Evolutionary conservation across 2,888 invertebrate species (phyloP).

Genomic region (Epinotia brunnichana): DNA sequence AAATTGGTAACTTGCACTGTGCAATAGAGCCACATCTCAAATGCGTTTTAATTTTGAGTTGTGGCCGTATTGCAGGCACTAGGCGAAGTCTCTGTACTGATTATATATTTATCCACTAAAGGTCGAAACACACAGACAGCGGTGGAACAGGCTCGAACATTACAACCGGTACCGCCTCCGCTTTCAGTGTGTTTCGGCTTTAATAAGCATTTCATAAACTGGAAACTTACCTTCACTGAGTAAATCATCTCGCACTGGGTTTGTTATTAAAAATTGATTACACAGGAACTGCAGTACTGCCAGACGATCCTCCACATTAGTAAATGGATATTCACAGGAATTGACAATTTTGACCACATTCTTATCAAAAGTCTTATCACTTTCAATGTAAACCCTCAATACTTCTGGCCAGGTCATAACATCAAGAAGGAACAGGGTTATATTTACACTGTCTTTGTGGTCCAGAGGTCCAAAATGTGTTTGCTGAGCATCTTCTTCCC

Average conservation of each 20-base stretch:
- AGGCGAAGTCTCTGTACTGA: too few species aligned
- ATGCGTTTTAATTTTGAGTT: too few species aligned
- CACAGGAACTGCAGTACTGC: slow-evolving; percentile 94
- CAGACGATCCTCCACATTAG: slow-evolving; percentile 89
- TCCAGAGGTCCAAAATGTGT: slow-evolving; percentile 98
- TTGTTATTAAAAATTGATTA: slow-evolving; percentile 96
- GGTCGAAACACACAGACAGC: too few species aligned
- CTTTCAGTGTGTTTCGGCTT: too few species aligned
- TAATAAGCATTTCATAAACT: too few species aligned
- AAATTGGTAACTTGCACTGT: too few species aligned
- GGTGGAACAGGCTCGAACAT: too few species aligned
- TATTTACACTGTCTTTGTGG: slow-evolving; percentile 98
- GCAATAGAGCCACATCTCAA: too few species aligned
- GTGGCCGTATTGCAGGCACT: too few species aligned
- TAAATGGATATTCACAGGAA: slow-evolving; percentile 94
- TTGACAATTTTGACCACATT: slow-evolving; percentile 87
- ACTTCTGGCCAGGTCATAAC: slow-evolving; percentile 98
- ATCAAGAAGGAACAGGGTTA: slow-evolving; percentile 96
- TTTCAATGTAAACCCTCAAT: slow-evolving; percentile 94
- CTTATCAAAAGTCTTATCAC: slow-evolving; percentile 92
- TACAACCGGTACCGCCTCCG: too few species aligned
- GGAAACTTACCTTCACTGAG: slow-evolving; percentile 92
- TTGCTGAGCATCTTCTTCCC: slow-evolving; percentile 97
- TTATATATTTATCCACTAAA: too few species aligned
- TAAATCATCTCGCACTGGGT: slow-evolving; percentile 96